Conservation (phyloP, 2,797 vertebrate genomes). For the Anabacerthia variegaticeps region DNA sequence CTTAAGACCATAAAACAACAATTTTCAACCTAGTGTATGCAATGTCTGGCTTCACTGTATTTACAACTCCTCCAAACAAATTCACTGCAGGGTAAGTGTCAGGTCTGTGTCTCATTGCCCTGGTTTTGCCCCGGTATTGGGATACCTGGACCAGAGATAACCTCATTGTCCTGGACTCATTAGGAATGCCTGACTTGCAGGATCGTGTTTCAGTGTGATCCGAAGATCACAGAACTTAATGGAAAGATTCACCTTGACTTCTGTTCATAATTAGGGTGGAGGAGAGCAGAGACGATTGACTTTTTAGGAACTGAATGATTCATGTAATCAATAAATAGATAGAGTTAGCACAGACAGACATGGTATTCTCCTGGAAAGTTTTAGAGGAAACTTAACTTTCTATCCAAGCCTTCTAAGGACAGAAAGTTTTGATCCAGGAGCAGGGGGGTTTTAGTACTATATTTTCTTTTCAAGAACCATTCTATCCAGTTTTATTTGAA, state of each 20-base stretch:
- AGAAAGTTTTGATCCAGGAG: neutral
- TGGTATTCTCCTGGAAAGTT: neutral
- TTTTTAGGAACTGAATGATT: constrained; percentile 20
- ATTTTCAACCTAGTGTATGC: neutral
- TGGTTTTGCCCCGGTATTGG: neutral
- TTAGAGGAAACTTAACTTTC: neutral
- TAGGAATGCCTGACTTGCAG: neutral
- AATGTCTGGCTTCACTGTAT: neutral
- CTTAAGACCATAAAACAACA: neutral
- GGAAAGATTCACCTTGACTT: constrained; percentile 39
- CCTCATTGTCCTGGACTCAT: neutral
- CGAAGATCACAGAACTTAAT: constrained; percentile 31
- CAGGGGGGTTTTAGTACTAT: neutral
- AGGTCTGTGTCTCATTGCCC: neutral
- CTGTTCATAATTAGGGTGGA: neutral
- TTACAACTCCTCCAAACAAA: neutral
- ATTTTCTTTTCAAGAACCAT: neutral
- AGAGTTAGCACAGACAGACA: neutral
- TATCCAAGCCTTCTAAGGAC: neutral
- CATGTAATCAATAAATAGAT: constrained; percentile 15
- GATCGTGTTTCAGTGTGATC: neutral
- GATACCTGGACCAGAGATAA: constrained; percentile 5
- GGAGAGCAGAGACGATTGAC: neutral
- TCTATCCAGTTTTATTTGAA: neutral
- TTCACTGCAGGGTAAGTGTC: neutral